Evolutionary conservation across 2,113 vertebrate genomes (phyloP).

Genomic region (Oreochromis spilurus): DNA sequence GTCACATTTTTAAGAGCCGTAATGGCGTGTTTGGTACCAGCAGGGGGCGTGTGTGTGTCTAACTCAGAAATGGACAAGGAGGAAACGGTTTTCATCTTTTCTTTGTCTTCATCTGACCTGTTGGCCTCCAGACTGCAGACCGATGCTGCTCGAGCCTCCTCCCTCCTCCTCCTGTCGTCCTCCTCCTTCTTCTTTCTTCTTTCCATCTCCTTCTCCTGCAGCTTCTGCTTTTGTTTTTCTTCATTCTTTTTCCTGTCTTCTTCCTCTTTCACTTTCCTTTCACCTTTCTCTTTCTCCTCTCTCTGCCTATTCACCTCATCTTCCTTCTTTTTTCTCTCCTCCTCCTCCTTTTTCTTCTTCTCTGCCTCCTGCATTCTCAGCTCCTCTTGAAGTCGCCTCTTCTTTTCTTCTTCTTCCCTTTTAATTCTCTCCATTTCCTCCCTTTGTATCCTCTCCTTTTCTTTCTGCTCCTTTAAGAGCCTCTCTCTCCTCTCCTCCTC

Average conservation of each 20-base stretch:
- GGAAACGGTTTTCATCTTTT: constrained; percentile 41
- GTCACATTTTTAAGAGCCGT: background rate
- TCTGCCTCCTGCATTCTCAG: background rate
- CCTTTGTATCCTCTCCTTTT: background rate
- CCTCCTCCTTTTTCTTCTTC: background rate
- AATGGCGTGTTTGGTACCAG: background rate
- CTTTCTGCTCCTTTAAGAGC: background rate
- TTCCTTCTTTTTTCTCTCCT: background rate
- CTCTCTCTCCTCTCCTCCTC: background rate
- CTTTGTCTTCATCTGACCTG: constrained; percentile 65
- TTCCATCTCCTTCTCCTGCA: background rate
- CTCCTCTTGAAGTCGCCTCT: background rate
- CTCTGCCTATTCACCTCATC: background rate
- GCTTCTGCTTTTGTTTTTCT: background rate
- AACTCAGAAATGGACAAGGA: background rate
- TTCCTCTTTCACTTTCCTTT: background rate
- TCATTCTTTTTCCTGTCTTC: background rate
- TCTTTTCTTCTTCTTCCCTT: background rate
- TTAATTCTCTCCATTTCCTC: background rate
- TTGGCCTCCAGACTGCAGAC: constrained; percentile 27
- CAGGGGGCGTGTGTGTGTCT: background rate
- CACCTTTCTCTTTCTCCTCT: background rate
- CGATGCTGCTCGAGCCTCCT: background rate
- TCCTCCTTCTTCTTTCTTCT: background rate
- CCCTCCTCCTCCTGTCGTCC: background rate